A percentile compares a stretch with the other conserved stretches of the same genome.
phyloP scores from a whole-genome alignment of 2,888 invertebrate species.

The Thera britannica region DNA sequence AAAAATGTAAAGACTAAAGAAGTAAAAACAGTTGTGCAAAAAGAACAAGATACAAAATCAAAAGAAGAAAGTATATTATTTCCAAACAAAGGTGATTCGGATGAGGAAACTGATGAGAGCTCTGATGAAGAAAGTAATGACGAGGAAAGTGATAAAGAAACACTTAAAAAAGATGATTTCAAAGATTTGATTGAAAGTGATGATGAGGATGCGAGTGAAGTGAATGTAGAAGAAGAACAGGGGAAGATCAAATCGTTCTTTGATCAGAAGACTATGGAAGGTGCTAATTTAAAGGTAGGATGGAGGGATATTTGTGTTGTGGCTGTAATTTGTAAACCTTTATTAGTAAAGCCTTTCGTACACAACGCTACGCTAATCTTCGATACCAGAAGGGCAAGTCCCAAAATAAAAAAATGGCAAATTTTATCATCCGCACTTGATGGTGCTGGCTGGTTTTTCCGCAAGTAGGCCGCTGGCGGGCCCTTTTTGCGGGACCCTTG shows the following conservation, averaged over 20 bases:
- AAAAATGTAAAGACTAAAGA: neutral
- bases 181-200: conserved; percentile 81
- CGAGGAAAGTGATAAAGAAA: conserved; percentile 30
- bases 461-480: too few relatives aligned
- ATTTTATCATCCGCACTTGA: too few relatives aligned
- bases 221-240: conserved; percentile 50
- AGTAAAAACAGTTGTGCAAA: neutral
- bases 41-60: neutral
- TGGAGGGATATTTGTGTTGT: too few relatives aligned
- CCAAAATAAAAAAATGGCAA: too few relatives aligned
- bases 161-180: conserved; percentile 52
- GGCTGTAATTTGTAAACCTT: too few relatives aligned
- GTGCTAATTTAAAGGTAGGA: conserved; percentile 69
- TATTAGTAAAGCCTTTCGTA: too few relatives aligned
- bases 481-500: too few relatives aligned
- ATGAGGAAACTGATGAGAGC: conserved; percentile 35
- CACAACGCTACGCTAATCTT: too few relatives aligned
- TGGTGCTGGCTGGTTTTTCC: too few relatives aligned
- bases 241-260: conserved; percentile 65
- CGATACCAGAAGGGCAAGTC: too few relatives aligned
- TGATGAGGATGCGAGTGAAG: conserved; percentile 64
- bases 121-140: conserved; percentile 40
- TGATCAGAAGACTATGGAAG: conserved; percentile 63
- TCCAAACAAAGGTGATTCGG: conserved; percentile 15
- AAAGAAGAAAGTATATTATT: conserved; percentile 22